Evolutionary conservation across 2,888 invertebrate genomes (phyloP).

Genomic region (Hyppa rectilinea): DNA sequence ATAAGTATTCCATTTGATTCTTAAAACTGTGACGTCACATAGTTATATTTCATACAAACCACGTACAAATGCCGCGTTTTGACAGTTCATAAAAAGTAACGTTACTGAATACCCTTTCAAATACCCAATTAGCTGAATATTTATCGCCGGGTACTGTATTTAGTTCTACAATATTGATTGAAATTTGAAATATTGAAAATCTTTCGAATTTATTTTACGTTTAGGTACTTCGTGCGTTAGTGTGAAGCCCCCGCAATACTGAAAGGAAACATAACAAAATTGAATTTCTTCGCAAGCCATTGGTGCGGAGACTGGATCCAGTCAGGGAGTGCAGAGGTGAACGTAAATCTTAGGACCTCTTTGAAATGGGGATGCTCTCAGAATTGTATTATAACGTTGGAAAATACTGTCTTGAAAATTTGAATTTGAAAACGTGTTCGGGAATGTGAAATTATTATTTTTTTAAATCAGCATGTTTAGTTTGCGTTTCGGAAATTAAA

Average conservation of each 20-base stretch:
- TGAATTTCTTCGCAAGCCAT: slow-evolving; percentile 21
- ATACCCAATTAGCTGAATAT: too few relatives aligned
- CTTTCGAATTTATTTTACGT: background rate
- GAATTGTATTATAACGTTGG: slow-evolving; percentile 5
- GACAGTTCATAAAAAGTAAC: too few relatives aligned
- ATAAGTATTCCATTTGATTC: too few relatives aligned
- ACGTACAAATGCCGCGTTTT: too few relatives aligned
- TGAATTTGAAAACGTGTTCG: background rate
- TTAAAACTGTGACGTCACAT: too few relatives aligned
- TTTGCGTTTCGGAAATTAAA: too few relatives aligned
- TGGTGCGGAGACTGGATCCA: slow-evolving; percentile 12
- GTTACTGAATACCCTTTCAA: too few relatives aligned
- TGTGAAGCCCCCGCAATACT: background rate
- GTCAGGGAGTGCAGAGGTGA: background rate
- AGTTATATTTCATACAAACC: too few relatives aligned
- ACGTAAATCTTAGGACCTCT: slow-evolving; percentile 23
- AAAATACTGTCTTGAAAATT: background rate
- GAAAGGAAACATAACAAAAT: slow-evolving; percentile 31
- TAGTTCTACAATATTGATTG: too few relatives aligned
- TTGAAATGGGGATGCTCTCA: slow-evolving; percentile 12
- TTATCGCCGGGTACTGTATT: too few relatives aligned
- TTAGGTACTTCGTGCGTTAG: background rate
- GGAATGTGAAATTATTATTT: background rate
- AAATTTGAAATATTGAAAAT: too few relatives aligned
- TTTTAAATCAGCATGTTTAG: background rate